These are phyloP conservation scores for Takifugu bimaculatus DNA, from an alignment of 2,113 vertebrate genomes.

Conservation along the genomic window DNA sequence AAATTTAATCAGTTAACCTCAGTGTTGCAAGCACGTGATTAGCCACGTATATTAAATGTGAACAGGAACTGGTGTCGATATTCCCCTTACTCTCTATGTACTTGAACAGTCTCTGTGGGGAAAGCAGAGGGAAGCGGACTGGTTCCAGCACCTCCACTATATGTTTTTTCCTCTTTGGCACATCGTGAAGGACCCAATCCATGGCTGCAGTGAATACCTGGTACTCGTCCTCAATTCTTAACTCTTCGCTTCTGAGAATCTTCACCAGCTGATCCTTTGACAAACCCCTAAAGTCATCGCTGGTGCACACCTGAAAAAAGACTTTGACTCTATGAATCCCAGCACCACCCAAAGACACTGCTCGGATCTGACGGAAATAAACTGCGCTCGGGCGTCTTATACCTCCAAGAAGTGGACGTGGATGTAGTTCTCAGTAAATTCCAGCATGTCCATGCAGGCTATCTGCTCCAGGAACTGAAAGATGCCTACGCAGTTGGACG, in stretches of 20 bases:
- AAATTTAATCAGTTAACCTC: neutral
- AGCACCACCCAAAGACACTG: no score
- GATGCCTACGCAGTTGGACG: constrained; percentile 90
- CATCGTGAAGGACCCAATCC: constrained; percentile 91
- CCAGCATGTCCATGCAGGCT: constrained; percentile 84
- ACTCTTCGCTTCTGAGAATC: constrained; percentile 89
- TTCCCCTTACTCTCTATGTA: constrained; percentile 87
- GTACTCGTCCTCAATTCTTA: constrained; percentile 95
- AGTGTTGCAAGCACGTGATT: neutral
- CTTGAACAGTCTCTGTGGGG: constrained; percentile 88
- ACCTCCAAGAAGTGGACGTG: constrained; percentile 93
- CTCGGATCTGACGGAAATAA: neutral
- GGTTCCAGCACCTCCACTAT: constrained; percentile 92
- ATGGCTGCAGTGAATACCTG: constrained; percentile 92
- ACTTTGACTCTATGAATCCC: no score
- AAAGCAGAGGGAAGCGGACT: constrained; percentile 88
- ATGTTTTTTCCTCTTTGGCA: constrained; percentile 85
- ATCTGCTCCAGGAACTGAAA: constrained; percentile 97
- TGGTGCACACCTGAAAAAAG: constrained; percentile 66
- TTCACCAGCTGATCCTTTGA: constrained; percentile 88
- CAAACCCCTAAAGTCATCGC: constrained; percentile 87
- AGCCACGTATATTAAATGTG: neutral
- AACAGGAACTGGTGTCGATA: neutral
- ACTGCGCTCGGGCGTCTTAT: neutral
- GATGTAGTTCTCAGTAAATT: constrained; percentile 93